phyloP scores from a whole-genome alignment of 1,140 invertebrate species.

The Meteorus sp. region DNA sequence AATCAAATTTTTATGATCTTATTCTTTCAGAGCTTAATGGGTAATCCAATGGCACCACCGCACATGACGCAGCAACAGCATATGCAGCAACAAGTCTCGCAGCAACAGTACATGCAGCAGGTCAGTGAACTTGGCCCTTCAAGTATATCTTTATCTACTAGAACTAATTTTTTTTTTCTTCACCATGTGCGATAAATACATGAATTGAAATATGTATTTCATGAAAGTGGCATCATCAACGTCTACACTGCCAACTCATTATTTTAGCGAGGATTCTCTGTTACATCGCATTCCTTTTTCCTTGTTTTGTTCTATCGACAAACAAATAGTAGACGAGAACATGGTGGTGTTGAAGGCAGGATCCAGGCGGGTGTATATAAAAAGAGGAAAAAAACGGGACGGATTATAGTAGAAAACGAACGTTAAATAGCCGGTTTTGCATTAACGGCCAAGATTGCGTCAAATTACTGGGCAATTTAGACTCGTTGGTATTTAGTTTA shows the following conservation, averaged over 20 bases:
- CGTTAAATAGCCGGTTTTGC: conserved; percentile 29
- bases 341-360: too few species aligned
- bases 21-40: conserved; percentile 53
- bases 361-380: too few species aligned
- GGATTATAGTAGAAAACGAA: conserved; percentile 6
- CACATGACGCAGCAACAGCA: conserved; percentile 57
- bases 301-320: too few species aligned
- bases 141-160: background rate
- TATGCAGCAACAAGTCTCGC: conserved; percentile 59
- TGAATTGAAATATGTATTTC: too few species aligned
- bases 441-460: conserved; percentile 32
- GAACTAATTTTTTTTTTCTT: background rate
- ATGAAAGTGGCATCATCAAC: too few species aligned
- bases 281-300: too few species aligned
- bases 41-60: conserved; percentile 50
- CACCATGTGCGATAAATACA: background rate
- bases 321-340: too few species aligned
- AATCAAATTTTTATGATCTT: too few species aligned
- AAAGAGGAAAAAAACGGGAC: background rate
- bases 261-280: too few species aligned
- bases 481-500: conserved; percentile 29
- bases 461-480: conserved; percentile 31
- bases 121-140: conserved; percentile 39
- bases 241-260: too few species aligned
- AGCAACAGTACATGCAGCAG: conserved; percentile 58